Conservation (phyloP, 2,888 invertebrate genomes). For the Phyllotreta striolata region DNA sequence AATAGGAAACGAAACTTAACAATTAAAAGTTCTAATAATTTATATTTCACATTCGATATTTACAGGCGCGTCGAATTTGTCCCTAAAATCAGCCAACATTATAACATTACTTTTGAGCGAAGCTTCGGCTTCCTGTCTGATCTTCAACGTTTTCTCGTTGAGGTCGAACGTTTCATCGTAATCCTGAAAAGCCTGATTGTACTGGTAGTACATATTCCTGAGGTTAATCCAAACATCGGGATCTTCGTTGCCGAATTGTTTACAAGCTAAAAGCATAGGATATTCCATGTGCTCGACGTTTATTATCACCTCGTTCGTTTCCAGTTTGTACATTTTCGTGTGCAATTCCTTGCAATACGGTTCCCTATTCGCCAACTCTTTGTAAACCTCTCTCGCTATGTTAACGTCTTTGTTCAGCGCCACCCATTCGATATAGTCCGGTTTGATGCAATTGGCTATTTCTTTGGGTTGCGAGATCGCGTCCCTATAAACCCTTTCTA, state of each 20-base stretch:
- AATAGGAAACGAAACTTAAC: not conserved
- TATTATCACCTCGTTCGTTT: constrained; percentile 62
- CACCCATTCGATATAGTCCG: constrained; percentile 69
- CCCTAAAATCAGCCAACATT: constrained; percentile 40
- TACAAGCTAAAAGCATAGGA: constrained; percentile 69
- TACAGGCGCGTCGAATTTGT: constrained; percentile 34
- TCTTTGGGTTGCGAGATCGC: constrained; percentile 63
- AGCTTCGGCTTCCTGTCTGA: constrained; percentile 38
- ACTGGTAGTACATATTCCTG: constrained; percentile 67
- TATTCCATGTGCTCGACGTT: constrained; percentile 65
- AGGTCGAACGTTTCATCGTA: constrained; percentile 67
- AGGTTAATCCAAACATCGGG: constrained; percentile 75
- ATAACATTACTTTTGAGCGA: constrained; percentile 34
- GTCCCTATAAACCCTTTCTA: constrained; percentile 59
- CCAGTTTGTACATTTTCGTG: constrained; percentile 62
- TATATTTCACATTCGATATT: constrained; percentile 5
- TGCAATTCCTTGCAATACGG: constrained; percentile 56
- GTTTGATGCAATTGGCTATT: constrained; percentile 66
- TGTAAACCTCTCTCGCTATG: constrained; percentile 70
- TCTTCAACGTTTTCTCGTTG: constrained; percentile 35
- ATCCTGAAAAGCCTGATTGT: constrained; percentile 64
- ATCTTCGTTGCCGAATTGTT: constrained; percentile 72
- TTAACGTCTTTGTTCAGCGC: constrained; percentile 51
- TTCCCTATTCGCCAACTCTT: constrained; percentile 60
- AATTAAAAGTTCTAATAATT: not conserved